A percentile compares a stretch with the other conserved stretches of the same genome.
Evolutionary conservation across 2,113 vertebrate species (phyloP).

Genomic region (Pantherophis guttatus): DNA sequence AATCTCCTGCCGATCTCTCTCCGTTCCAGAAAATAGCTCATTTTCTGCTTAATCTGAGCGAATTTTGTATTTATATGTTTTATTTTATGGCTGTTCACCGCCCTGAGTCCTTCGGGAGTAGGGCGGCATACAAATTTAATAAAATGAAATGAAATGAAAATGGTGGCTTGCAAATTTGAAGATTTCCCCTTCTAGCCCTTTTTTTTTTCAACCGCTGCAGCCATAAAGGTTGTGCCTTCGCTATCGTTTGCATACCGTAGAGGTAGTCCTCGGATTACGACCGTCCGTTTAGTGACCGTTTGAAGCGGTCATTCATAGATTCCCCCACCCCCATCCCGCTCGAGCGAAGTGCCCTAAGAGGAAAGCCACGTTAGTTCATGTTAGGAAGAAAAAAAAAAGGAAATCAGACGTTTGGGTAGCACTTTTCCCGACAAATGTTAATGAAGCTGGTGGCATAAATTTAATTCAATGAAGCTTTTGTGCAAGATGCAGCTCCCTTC

Average conservation of each 20-base stretch:
- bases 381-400: rapidly evolving
- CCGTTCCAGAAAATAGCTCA: neutral
- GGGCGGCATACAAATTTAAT: too few species aligned
- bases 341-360: neutral
- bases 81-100: too few species aligned
- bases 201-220: neutral
- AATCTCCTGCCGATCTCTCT: neutral
- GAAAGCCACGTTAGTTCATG: neutral
- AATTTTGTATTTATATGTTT: too few species aligned
- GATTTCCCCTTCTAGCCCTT: neutral
- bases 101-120: too few species aligned
- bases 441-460: neutral
- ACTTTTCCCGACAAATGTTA: neutral
- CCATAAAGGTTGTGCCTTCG: too few species aligned
- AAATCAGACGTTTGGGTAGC: neutral
- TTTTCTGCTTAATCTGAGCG: neutral
- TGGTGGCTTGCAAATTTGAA: neutral
- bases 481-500: neutral
- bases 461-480: neutral
- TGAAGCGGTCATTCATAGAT: neutral
- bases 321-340: too few species aligned
- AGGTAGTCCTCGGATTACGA: neutral
- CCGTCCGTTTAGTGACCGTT: neutral
- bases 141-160: too few species aligned
- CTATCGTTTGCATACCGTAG: neutral